Base-by-base conservation (phyloP, 1,140 invertebrate genomes). In the Conus ventricosus region DNA sequence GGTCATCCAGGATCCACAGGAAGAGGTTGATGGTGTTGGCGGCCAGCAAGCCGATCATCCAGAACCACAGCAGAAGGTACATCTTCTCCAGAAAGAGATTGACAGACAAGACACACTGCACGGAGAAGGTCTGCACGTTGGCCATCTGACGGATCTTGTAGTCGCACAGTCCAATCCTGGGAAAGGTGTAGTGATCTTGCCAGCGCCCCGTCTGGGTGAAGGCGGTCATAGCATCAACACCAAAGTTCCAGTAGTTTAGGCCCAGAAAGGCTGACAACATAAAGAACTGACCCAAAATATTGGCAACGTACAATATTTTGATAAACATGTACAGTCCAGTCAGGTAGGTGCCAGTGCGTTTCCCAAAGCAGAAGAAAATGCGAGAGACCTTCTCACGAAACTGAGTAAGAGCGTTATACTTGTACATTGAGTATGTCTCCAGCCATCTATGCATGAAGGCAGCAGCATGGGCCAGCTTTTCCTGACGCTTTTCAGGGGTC, bases 31-130 rank as follows among this genome's bases (percentile, higher is more conserved):
- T 87, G 60, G 90, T 89, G 27, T 91, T 93, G 8, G 95, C 92
- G 71, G 94, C 88, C 7, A 95, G 92, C 8, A 96, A 92, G 85
- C 95, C 93, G 71, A 95, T 93, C 83, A 95, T 93, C 95, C 95
- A 96, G 91, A 96, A 96, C 96, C 96, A 96, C 25, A 96, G 87
- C 89, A 96, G 95, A 13, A 96, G 94, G 91, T 96, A 96, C 27
- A 96, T 95, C 92, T 96, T 96, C 91, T 96, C 95, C 87, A 96
- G 96, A 92, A 96, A 96, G 25, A 96, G 93, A 87, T 96, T 96
- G 85, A 96, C 95, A 85, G 96, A 95, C 11, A 96, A 92, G 1
- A 96, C 95, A 92, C 95, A 96, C 87, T 96, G 95, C 15, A 96
- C 94, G 10, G 94, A 93, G 75, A 91, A 92, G 0, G 91, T 91